These are phyloP conservation scores for Rhinoderma darwinii DNA, from an alignment of 2,113 vertebrate species.

Conservation along the genomic window DNA sequence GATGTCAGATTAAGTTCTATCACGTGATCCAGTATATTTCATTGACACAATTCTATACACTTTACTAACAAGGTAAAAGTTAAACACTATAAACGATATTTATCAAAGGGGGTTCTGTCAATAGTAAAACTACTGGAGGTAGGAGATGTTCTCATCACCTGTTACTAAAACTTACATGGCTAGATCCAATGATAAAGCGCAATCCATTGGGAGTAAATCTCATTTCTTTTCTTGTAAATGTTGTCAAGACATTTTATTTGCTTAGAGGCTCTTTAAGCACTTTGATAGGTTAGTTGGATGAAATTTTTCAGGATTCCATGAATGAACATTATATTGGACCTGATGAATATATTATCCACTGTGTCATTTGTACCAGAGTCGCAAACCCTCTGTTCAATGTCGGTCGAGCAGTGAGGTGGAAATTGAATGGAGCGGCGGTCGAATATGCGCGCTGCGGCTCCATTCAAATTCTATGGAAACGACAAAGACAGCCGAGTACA, in stretches of 20 bases:
- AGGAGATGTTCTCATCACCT: background rate
- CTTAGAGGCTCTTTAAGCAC: background rate
- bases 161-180: background rate
- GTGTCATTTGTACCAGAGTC: too few relatives aligned
- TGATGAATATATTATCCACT: too few relatives aligned
- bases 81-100: background rate
- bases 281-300: background rate
- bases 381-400: too few relatives aligned
- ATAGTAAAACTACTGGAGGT: background rate
- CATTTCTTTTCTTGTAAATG: background rate
- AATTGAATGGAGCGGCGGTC: too few relatives aligned
- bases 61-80: background rate
- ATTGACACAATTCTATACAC: background rate
- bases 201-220: background rate
- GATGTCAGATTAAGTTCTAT: conserved; percentile 12
- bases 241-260: background rate
- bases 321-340: too few relatives aligned
- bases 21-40: conserved; percentile 5
- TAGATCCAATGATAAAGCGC: background rate
- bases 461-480: too few relatives aligned
- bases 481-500: too few relatives aligned
- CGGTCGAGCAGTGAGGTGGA: too few relatives aligned
- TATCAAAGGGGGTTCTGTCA: background rate
- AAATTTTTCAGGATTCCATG: too few relatives aligned
- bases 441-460: too few relatives aligned